These are phyloP conservation scores for Acleris literana DNA, from an alignment of 2,888 invertebrate species.

Conservation along the genomic window DNA sequence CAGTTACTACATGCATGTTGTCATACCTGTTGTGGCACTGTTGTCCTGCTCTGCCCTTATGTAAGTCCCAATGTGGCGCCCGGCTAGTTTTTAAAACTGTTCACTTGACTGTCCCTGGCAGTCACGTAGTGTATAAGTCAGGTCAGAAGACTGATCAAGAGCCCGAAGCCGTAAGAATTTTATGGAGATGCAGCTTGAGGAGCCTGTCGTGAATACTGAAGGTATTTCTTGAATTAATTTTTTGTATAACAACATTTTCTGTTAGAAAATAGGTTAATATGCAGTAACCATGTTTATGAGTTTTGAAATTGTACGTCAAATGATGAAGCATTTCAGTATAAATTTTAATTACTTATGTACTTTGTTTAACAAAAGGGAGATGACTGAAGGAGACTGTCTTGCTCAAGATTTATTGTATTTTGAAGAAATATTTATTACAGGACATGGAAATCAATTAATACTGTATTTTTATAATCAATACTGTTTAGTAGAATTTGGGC, in stretches of 20 bases:
- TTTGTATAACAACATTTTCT: conserved; percentile 73
- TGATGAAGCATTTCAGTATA: conserved; percentile 14
- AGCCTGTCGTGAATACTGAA: conserved; percentile 75
- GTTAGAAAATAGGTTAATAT: conserved; percentile 52
- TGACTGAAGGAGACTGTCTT: conserved; percentile 4
- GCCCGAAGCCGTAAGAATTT: conserved; percentile 79
- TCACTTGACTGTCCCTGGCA: conserved; percentile 83
- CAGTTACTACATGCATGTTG: conserved; percentile 57
- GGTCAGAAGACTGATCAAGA: conserved; percentile 83
- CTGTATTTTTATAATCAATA: not conserved
- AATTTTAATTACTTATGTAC: not conserved
- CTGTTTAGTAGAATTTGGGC: conserved; percentile 24
- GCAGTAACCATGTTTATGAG: conserved; percentile 36
- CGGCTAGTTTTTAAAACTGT: conserved; percentile 80
- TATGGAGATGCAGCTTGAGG: conserved; percentile 79
- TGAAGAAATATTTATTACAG: conserved; percentile 13
- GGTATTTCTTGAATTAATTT: conserved; percentile 82
- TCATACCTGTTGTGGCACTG: conserved; percentile 47
- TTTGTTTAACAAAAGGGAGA: conserved; percentile 5
- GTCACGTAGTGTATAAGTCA: conserved; percentile 84
- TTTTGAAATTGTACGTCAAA: not conserved
- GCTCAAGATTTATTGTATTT: conserved; percentile 3
- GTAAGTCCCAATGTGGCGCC: conserved; percentile 68
- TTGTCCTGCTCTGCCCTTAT: conserved; percentile 54
- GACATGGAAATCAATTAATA: conserved; percentile 1